Conservation (phyloP, 2,888 invertebrate species). For the Cephus pygmeus region DNA sequence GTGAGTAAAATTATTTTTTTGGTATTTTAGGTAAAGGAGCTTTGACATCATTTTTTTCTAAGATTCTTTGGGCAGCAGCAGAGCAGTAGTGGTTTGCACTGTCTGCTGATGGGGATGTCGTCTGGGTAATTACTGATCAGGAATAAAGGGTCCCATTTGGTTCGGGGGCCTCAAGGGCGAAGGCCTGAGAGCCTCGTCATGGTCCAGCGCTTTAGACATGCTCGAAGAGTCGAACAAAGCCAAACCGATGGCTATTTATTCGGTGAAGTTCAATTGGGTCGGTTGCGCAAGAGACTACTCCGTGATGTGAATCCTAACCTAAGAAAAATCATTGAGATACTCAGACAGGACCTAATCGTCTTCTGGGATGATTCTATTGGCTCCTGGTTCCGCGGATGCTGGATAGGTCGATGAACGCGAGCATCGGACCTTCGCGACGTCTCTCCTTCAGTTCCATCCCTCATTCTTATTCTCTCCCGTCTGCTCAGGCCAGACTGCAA, state of each 20-base stretch:
- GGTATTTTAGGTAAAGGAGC: not conserved
- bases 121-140: not conserved
- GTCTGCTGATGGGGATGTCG: not conserved
- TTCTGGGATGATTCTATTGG: not conserved
- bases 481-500: not conserved
- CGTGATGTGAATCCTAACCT: not conserved
- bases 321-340: not conserved
- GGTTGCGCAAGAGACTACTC: not conserved
- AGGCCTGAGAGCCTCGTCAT: constrained; percentile 12
- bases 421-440: constrained; percentile 14
- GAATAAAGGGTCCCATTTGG: not conserved
- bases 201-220: constrained; percentile 23
- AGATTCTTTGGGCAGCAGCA: not conserved
- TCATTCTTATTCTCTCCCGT: not conserved
- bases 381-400: not conserved
- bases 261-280: not conserved
- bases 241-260: not conserved
- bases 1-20: constrained; percentile 41
- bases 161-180: not conserved
- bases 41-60: not conserved
- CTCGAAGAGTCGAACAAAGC: constrained; percentile 26
- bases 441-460: constrained; percentile 12
- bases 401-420: constrained; percentile 13
- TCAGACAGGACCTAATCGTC: not conserved
- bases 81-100: not conserved